Percentiles rank a stretch among this genome's conserved stretches.
phyloP scores from a whole-genome alignment of 2,797 vertebrate genomes.

The Simalia tracyae region DNA sequence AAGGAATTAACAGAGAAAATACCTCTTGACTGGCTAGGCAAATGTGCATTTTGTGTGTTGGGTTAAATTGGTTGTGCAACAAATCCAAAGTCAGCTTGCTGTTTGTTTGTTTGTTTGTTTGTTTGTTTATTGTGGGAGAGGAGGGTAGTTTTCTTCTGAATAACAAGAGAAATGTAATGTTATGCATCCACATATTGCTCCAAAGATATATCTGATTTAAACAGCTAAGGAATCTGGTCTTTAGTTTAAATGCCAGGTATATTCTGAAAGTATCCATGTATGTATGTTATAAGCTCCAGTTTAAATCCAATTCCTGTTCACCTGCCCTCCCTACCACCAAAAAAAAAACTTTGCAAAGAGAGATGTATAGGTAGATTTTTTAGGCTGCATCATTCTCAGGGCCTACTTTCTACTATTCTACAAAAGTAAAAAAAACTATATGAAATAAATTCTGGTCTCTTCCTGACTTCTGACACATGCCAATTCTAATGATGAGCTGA shows the following conservation, averaged over 20 bases:
- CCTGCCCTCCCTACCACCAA: not conserved
- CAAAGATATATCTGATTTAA: not conserved
- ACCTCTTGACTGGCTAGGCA: not conserved
- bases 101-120: not conserved
- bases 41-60: not conserved
- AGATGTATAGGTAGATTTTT: not conserved
- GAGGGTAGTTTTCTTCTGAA: not conserved
- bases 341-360: not conserved
- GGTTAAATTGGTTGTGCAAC: not conserved
- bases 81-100: not conserved
- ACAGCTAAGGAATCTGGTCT: not conserved
- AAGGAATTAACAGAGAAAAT: not conserved
- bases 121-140: not conserved
- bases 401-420: not conserved
- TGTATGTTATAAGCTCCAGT: not conserved
- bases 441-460: not conserved
- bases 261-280: too few relatives aligned
- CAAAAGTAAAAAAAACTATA: not conserved
- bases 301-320: not conserved
- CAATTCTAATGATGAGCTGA: not conserved
- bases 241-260: not conserved
- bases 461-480: not conserved
- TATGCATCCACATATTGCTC: not conserved
- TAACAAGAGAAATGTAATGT: not conserved
- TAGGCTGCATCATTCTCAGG: not conserved